Conservation (phyloP, 2,888 invertebrate species). For the Tachina lurida region DNA sequence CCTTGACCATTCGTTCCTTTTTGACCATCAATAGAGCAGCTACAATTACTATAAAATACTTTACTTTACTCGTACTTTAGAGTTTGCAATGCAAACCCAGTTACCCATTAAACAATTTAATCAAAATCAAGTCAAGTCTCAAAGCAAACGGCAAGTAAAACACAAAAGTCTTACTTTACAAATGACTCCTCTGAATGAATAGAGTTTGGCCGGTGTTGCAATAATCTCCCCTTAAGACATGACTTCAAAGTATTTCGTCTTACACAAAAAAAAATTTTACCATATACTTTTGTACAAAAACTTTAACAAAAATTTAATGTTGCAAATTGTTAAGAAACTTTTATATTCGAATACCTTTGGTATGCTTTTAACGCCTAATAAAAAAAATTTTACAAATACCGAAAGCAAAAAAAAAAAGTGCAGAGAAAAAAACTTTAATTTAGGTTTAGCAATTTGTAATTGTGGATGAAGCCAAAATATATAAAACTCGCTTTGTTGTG, state of each 20-base stretch:
- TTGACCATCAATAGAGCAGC: conserved; percentile 55
- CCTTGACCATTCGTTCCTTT: conserved; percentile 60
- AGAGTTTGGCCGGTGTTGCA: conserved; percentile 40
- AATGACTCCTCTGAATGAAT: conserved; percentile 43
- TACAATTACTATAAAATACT: not conserved
- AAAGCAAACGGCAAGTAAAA: conserved; percentile 34
- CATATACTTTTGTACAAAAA: conserved; percentile 12
- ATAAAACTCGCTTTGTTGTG: conserved; percentile 6
- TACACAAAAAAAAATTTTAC: conserved; percentile 4
- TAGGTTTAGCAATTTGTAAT: conserved; percentile 27
- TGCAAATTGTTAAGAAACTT: conserved; percentile 55
- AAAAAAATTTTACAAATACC: conserved; percentile 34
- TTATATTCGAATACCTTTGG: conserved; percentile 32
- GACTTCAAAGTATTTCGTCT: conserved; percentile 4
- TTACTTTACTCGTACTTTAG: not conserved
- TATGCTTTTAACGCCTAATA: conserved; percentile 65
- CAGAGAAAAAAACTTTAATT: conserved; percentile 36
- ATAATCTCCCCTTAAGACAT: conserved; percentile 59
- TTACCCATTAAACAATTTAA: conserved; percentile 60
- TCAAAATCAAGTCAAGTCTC: not conserved
- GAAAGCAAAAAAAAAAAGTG: not conserved
- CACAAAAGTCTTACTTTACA: conserved; percentile 49
- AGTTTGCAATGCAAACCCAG: conserved; percentile 56
- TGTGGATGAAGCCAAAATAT: not conserved
- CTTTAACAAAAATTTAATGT: conserved; percentile 24